Base-by-base conservation (phyloP, 2,797 vertebrate genomes). In the Pipistrellus nathusii region DNA sequence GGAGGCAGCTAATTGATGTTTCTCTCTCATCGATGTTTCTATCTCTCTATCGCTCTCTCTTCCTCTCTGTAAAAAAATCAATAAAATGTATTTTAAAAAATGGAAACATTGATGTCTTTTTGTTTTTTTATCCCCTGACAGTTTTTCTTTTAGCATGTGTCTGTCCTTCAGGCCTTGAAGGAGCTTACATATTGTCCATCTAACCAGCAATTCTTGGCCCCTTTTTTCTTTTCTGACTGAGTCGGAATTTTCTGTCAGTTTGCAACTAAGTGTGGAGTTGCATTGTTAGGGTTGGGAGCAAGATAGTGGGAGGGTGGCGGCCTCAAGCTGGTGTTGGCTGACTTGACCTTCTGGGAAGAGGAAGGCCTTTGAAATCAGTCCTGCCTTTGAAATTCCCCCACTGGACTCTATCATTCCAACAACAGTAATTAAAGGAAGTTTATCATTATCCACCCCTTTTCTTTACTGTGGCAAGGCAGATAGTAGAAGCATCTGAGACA, bases 401-500 rank as follows among this genome's bases (percentile, higher is more conserved):
- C 35, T 41, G 76, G 51, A 89, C 51, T 84, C 41, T 35, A 85
- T 93, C 78, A 76, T 77, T 75, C 68, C 90, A 92, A 90, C n/a
- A 23, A 76, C 8, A 85, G 44, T 57, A 93, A 41, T 84, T 59
- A 88, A 93, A 87, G 66, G 44, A 95, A 75, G 84, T 88, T 44
- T 27, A 0, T 46, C 75, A 62, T 76, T 93, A 64, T 86, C 76
- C 20, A 76, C n/a, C 23, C 30, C 38, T 35, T 78, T 84, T 88
- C 81, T 88, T 72, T 6, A 85, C 81, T 81, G 23, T 51, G 41
- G 69, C 6, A 30, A 41, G 32, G 88, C 44, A 96, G 30, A 1
- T 81, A 92, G 48, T 38, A 83, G 80, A 95, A 85, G 57, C 89
- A 86, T 94, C 88, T 75, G 0, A 51, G 53, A 53, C 81, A 94